Evolutionary conservation across 2,888 invertebrate species (phyloP).

Genomic region (Dryobotodes eremita): DNA sequence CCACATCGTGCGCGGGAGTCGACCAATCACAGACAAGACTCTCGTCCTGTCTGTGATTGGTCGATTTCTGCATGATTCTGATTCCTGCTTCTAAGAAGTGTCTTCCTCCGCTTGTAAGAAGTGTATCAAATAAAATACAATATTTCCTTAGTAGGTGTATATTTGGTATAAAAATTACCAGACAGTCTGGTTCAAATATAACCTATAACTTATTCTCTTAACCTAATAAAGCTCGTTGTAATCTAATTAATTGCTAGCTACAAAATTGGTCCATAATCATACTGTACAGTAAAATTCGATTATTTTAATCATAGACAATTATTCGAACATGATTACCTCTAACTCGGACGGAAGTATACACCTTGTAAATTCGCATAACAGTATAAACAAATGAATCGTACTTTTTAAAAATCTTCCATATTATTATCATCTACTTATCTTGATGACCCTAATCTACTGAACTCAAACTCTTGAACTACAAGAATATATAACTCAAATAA

Average conservation of each 20-base stretch:
- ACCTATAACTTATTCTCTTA: constrained; percentile 79
- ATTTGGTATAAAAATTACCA: constrained; percentile 89
- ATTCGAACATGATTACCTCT: constrained; percentile 40
- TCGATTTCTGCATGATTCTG: not conserved
- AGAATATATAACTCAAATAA: constrained; percentile 21
- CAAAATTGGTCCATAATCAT: constrained; percentile 70
- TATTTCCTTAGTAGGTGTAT: constrained; percentile 78
- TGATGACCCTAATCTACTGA: constrained; percentile 6
- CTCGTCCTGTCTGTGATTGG: not conserved
- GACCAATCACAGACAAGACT: not conserved
- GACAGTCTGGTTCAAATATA: constrained; percentile 80
- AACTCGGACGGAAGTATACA: constrained; percentile 57
- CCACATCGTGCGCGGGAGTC: not conserved
- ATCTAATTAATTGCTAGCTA: constrained; percentile 70
- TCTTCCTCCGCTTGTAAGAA: not conserved
- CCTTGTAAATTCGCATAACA: constrained; percentile 32
- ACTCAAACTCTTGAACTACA: constrained; percentile 19
- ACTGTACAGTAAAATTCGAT: constrained; percentile 31
- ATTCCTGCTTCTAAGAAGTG: not conserved
- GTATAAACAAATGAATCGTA: constrained; percentile 15
- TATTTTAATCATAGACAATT: constrained; percentile 16
- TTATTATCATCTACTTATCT: constrained; percentile 12
- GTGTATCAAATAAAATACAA: constrained; percentile 52
- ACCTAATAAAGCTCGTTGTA: constrained; percentile 86
- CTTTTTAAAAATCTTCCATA: constrained; percentile 15